These are phyloP conservation scores for Donacobius atricapilla DNA, from an alignment of 2,113 vertebrate species.

Conservation along the genomic window DNA sequence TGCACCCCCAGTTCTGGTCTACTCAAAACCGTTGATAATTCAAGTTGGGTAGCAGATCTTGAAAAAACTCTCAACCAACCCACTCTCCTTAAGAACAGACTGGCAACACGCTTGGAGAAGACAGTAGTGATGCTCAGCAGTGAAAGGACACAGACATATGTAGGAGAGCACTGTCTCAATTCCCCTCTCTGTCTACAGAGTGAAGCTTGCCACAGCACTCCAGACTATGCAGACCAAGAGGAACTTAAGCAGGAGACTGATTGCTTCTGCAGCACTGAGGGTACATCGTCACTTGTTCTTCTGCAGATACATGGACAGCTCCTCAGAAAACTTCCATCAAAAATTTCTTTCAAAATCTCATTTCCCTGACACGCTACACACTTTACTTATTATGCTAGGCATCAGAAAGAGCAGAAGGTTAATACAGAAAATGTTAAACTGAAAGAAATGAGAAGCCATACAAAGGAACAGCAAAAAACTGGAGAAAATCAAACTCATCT, in stretches of 20 bases:
- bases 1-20: not conserved
- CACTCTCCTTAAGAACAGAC: not conserved
- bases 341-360: not conserved
- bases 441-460: not conserved
- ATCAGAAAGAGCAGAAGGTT: not conserved
- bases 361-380: not conserved
- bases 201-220: not conserved
- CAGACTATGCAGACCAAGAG: not conserved
- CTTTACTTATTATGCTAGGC: not conserved
- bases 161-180: not conserved
- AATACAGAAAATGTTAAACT: not conserved
- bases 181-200: not conserved
- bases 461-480: not conserved
- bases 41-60: not conserved
- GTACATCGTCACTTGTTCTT: not conserved
- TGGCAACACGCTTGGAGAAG: not conserved
- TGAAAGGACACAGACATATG: not conserved
- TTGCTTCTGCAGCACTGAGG: not conserved
- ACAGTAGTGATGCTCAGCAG: not conserved
- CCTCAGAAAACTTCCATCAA: not conserved
- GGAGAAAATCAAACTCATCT: not conserved
- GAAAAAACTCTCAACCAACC: not conserved
- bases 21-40: not conserved
- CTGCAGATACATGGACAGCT: not conserved
- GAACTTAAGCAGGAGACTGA: not conserved